A percentile compares a stretch with the other conserved stretches of the same genome.
These are phyloP conservation scores for Arnoldichthys spilopterus DNA, from an alignment of 2,797 vertebrate species.

Conservation along the genomic window DNA sequence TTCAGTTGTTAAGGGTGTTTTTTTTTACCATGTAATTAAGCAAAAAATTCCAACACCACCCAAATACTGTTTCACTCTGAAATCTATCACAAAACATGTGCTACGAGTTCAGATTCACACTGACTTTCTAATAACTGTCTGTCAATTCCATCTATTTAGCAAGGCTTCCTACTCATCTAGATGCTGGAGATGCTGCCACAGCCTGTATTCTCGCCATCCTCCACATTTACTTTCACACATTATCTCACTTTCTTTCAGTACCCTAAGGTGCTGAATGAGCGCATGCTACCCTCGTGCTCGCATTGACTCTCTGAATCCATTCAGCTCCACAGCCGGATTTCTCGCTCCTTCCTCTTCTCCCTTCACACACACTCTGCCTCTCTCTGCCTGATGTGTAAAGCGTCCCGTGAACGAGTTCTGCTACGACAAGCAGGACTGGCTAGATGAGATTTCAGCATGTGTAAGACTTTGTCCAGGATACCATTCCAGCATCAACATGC, in stretches of 20 bases:
- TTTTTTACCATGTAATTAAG: no score
- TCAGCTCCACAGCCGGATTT: conserved; percentile 14
- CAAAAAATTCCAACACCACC: no score
- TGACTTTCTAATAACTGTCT: not conserved
- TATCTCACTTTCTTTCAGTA: conserved; percentile 22
- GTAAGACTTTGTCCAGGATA: no score
- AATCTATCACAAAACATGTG: no score
- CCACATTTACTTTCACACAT: conserved; percentile 19
- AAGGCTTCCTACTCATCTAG: conserved; percentile 1
- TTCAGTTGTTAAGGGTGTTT: no score
- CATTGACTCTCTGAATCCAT: conserved; percentile 41
- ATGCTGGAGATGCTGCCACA: not conserved
- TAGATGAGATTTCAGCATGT: conserved; percentile 42
- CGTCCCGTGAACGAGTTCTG: conserved; percentile 38
- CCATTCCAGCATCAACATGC: no score
- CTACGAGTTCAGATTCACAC: no score
- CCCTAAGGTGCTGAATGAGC: conserved; percentile 41
- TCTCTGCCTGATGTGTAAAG: conserved; percentile 15
- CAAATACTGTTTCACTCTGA: no score
- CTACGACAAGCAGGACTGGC: conserved; percentile 42
- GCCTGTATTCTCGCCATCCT: conserved; percentile 5
- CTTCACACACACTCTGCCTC: conserved; percentile 3
- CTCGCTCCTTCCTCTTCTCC: conserved; percentile 10
- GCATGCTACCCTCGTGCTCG: conserved; percentile 20
- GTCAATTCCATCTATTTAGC: conserved; percentile 17